phyloP scores from a whole-genome alignment of 2,888 invertebrate genomes.

The Cenopis cana region DNA sequence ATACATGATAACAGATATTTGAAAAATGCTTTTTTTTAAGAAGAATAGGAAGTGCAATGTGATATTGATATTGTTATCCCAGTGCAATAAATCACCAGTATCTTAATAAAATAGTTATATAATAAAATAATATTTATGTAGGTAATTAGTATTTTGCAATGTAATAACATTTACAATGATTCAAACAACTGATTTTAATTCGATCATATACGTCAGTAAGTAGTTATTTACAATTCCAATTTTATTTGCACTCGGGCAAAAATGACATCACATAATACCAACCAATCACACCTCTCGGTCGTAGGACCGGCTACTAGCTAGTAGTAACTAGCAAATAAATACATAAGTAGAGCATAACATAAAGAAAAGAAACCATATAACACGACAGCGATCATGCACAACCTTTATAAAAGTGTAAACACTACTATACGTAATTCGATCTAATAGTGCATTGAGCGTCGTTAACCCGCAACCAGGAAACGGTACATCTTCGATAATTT shows the following conservation, averaged over 20 bases:
- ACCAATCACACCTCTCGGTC: neutral
- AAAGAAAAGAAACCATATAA: constrained; percentile 39
- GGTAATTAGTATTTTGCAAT: neutral
- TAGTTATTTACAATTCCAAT: neutral
- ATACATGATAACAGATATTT: constrained; percentile 17
- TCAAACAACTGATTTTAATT: neutral
- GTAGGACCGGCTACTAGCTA: too few relatives aligned
- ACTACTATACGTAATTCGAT: constrained; percentile 40
- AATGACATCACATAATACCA: constrained; percentile 14
- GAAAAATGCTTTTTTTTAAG: neutral
- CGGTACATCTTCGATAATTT: neutral
- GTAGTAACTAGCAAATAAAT: constrained; percentile 35
- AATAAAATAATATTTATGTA: neutral
- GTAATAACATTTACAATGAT: neutral
- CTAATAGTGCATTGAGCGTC: constrained; percentile 33
- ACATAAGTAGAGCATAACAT: constrained; percentile 41
- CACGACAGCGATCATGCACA: constrained; percentile 41
- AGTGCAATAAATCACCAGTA: constrained; percentile 3
- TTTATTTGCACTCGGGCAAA: constrained; percentile 5
- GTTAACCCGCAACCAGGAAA: constrained; percentile 17
- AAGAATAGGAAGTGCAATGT: constrained; percentile 19
- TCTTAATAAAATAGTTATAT: neutral
- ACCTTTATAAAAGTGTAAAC: constrained; percentile 30
- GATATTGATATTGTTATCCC: constrained; percentile 2
- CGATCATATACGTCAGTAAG: neutral